Evolutionary conservation across 2,888 invertebrate genomes (phyloP).

Genomic region (Xestia c-nigrum): DNA sequence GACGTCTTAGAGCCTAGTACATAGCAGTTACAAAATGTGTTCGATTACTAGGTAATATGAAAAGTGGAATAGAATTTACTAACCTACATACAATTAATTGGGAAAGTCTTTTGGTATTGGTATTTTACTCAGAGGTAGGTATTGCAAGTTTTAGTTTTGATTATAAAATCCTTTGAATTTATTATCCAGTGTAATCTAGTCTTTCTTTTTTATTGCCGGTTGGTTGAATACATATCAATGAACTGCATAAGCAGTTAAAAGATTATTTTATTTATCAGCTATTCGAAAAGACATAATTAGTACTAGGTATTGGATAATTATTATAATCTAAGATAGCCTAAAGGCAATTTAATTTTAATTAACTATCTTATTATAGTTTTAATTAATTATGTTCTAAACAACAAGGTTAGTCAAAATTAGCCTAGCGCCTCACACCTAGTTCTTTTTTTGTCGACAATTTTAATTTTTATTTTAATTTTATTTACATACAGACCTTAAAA

Average conservation of each 20-base stretch:
- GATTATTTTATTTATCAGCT: slow-evolving; percentile 21
- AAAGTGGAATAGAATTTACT: background rate
- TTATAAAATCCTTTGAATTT: background rate
- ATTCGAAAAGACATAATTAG: slow-evolving; percentile 11
- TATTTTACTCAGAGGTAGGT: background rate
- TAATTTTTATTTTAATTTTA: background rate
- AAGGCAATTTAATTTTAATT: slow-evolving; percentile 12
- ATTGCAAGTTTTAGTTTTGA: background rate
- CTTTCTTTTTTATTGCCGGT: background rate
- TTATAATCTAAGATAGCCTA: slow-evolving; percentile 12
- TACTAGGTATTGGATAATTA: background rate
- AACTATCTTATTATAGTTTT: background rate
- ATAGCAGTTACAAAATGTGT: background rate
- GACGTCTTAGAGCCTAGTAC: background rate
- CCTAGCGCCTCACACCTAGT: background rate
- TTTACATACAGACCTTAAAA: background rate
- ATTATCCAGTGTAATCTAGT: background rate
- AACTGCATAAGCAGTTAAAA: slow-evolving; percentile 15
- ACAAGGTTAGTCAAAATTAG: slow-evolving; percentile 6
- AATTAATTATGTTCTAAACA: slow-evolving; percentile 11
- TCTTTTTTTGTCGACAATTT: too few relatives aligned
- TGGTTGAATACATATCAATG: background rate
- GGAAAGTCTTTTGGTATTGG: background rate
- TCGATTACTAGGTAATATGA: background rate
- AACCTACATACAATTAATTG: too few relatives aligned